Evolutionary conservation across 2,113 vertebrate genomes (phyloP).

Genomic region (Phainopepla nitens): DNA sequence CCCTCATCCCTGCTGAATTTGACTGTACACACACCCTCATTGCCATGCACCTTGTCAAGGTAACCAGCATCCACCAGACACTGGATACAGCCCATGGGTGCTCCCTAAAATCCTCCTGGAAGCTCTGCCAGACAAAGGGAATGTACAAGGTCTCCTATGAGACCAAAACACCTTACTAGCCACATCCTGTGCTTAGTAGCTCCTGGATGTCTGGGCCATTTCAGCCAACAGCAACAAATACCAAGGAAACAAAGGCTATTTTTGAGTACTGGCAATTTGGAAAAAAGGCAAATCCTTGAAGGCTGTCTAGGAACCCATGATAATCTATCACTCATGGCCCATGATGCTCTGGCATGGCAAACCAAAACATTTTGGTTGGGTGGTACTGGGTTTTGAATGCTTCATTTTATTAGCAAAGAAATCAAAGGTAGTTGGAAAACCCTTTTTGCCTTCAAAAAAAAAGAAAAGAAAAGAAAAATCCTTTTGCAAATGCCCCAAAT

Average conservation of each 20-base stretch:
- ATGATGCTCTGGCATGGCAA: neutral
- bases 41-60: neutral
- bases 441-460: neutral
- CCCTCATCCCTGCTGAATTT: neutral
- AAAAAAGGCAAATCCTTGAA: neutral
- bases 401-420: neutral
- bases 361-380: neutral
- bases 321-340: neutral
- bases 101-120: neutral
- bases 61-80: neutral
- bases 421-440: neutral
- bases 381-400: neutral
- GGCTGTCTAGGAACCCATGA: neutral
- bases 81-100: neutral
- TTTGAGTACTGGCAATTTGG: neutral
- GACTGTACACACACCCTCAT: neutral
- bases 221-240: neutral
- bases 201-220: fast-evolving
- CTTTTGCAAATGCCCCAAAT: neutral
- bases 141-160: neutral
- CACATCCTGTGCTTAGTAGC: neutral
- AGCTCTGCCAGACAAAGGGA: neutral
- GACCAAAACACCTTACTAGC: neutral
- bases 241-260: neutral
- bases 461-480: neutral